Conservation (phyloP, 1,140 invertebrate genomes). For the Helicoverpa zea region DNA sequence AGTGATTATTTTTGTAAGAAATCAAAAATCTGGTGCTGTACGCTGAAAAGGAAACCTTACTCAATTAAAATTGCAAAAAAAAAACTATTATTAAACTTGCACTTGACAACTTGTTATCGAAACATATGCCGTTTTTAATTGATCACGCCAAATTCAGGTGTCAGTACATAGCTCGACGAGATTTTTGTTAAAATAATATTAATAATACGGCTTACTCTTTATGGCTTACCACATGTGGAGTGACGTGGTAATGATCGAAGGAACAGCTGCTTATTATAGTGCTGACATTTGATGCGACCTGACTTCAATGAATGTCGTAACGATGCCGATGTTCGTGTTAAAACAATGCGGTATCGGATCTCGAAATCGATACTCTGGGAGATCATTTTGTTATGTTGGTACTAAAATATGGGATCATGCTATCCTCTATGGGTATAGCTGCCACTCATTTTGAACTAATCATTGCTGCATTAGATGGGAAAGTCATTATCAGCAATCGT, state of each 20-base stretch:
- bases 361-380: background rate
- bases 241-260: constrained; percentile 20
- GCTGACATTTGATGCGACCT: constrained; percentile 37
- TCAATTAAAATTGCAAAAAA: constrained; percentile 8
- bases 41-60: background rate
- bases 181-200: background rate
- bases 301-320: constrained; percentile 27
- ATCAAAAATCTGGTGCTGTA: background rate
- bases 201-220: background rate
- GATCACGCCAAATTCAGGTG: constrained; percentile 8
- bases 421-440: no score
- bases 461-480: no score
- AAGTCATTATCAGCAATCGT: no score
- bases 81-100: constrained; percentile 6
- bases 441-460: no score
- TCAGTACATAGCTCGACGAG: background rate
- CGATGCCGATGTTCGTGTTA: background rate
- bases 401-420: background rate
- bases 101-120: constrained; percentile 20
- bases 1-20: background rate
- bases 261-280: constrained; percentile 20
- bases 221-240: constrained; percentile 23
- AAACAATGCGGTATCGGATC: constrained; percentile 19
- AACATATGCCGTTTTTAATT: constrained; percentile 19
- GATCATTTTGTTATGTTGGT: background rate